Conservation (phyloP, 2,888 invertebrate genomes). For the Rhopalosiphum nymphaeae region DNA sequence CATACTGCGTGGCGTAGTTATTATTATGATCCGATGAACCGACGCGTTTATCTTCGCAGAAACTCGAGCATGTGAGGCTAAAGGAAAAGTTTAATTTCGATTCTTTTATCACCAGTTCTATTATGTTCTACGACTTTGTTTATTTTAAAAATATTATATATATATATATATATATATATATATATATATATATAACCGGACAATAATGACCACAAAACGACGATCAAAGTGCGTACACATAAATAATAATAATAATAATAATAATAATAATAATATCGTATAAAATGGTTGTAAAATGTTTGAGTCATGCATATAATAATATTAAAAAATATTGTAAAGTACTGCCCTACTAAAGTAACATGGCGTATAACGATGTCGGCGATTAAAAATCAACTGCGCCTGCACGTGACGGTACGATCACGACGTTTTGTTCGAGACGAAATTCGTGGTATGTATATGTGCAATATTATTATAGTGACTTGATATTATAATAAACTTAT, state of each 20-base stretch:
- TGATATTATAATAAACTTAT: not conserved
- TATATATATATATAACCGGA: not conserved
- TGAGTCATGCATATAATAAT: not conserved
- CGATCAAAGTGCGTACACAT: not conserved
- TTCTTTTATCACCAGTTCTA: not conserved
- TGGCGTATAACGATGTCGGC: not conserved
- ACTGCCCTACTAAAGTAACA: not conserved
- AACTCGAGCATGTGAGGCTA: not conserved
- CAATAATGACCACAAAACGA: not conserved
- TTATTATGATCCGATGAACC: not conserved
- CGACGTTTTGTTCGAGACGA: not conserved
- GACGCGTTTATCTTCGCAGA: not conserved
- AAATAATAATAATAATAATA: not conserved
- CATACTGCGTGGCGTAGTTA: not conserved
- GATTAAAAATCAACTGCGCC: constrained; percentile 7
- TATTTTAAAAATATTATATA: not conserved
- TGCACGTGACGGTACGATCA: not conserved
- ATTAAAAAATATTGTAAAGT: not conserved
- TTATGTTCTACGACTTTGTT: not conserved
- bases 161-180: not conserved
- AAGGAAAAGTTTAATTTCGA: not conserved
- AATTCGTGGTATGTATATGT: not conserved
- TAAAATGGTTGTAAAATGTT: not conserved
- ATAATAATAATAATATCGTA: not conserved
- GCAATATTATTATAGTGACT: not conserved